Percentiles rank a stretch among this genome's conserved stretches.
Conservation (phyloP, 2,797 vertebrate species). For the Periophthalmus magnuspinnatus region DNA sequence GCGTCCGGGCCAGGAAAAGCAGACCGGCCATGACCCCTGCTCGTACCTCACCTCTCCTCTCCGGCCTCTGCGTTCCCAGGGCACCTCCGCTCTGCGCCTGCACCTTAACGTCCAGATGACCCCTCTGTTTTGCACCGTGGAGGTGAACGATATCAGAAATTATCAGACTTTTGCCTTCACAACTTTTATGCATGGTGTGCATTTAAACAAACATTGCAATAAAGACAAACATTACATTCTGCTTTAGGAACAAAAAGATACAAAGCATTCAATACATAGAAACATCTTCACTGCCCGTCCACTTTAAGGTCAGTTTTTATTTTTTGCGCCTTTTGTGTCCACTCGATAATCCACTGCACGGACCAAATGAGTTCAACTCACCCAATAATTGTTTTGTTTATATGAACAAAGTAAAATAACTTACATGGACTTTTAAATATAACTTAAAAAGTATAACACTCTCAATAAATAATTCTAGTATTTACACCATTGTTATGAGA, state of each 20-base stretch:
- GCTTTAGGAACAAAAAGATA: conserved; percentile 58
- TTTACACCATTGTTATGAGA: conserved; percentile 98
- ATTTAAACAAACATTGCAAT: conserved; percentile 32
- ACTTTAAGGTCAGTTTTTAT: conserved; percentile 33
- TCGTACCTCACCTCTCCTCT: conserved; percentile 46
- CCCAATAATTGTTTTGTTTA: conserved; percentile 80
- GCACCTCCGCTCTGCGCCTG: conserved; percentile 25
- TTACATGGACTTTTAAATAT: conserved; percentile 98
- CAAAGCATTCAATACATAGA: conserved; percentile 57
- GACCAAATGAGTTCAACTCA: conserved; percentile 70
- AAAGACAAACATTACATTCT: conserved; percentile 64
- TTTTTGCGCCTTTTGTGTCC: conserved; percentile 57
- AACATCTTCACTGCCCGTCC: conserved; percentile 56
- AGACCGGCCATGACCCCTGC: conserved; percentile 48
- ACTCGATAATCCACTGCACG: conserved; percentile 65
- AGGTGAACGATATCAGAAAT: conserved; percentile 12
- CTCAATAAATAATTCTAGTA: conserved; percentile 99
- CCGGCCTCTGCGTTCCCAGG: conserved; percentile 40
- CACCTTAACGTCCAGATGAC: conserved; percentile 20
- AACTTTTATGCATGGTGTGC: conserved; percentile 63
- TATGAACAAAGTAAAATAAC: conserved; percentile 96
- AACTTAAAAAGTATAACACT: conserved; percentile 99
- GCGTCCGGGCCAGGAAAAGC: conserved; percentile 69
- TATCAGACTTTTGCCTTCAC: conserved; percentile 69
- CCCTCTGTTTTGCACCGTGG: conserved; percentile 15